Base-by-base conservation (phyloP, 2,888 invertebrate species). In the Drosophila niveifrons region DNA sequence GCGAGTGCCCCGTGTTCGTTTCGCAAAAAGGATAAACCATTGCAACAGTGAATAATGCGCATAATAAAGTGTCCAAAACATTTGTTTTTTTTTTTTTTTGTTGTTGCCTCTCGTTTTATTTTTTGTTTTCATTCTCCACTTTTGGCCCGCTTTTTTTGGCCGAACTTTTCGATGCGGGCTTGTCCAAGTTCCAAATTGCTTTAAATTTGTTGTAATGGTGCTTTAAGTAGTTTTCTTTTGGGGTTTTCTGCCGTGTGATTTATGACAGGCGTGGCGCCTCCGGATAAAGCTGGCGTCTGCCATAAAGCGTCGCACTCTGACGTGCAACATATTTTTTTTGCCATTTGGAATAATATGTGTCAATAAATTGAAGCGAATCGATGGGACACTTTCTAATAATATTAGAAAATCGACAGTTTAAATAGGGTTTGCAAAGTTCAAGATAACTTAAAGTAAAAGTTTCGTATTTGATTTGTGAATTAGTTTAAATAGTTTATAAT, bases 11-110 rank as follows among this genome's bases (percentile, higher is more conserved):
- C 66, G 75, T 74, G 81, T 74, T 61, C 72, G 55, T 74, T 61
- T 66, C 51, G 58, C 69, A 69, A 68, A 71, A 85, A 73, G 85
- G 85, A 88, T 85, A 89, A 89, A 89, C 88, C 85, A 82, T 88
- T 88, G 89, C 83, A 89, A 85, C 83, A 85, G 85, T 85, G 85
- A 85, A 85, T 85, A 85, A 85, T 85, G 85, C 89, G 89, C 89
- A 85, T 85, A 85, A 85, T 85, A 85, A 89, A 85, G 88, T 89
- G 89, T 85, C 85, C 88, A 82, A 89, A 88, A 86, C 89, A 85
- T 89, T 85, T 89, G 88, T 89, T 84, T 67, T 80, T 74, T 44
- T 62, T 48, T 48, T 41, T 13, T 29, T 67, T 80, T 74, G 34
- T 62, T 48, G 44, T 41, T 13, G 18, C 23, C 1, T 23, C 23